Base-by-base conservation (phyloP, 2,797 vertebrate genomes). In the Eulemur albifrons region DNA sequence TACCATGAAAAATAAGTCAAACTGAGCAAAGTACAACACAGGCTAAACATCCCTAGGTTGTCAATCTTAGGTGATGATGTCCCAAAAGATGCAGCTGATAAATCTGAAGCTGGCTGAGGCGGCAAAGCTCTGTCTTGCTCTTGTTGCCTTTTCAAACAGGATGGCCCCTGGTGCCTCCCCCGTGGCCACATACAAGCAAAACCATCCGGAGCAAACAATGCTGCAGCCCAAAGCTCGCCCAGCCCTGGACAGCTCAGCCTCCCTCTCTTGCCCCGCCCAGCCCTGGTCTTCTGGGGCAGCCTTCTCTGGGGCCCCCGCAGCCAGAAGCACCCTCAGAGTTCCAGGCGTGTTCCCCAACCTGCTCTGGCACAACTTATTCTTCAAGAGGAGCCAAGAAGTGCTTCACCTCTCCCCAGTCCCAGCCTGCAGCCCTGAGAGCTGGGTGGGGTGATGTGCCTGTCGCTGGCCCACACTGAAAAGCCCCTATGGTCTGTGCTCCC, bases 1-100 rank as follows among this genome's bases (percentile, higher is more conserved):
- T 72, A 48, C 40, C 25, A 90, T 13, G 27, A 96, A 91, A 93
- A 95, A 59, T n/a, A 95, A 95, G 32, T 45, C 59, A 72, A 77
- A 32, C 23, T 70, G 52, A 92, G 17, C 38, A 43, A 10, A 67
- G 57, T 40, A 52, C 30, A 88, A 43, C 40, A 73, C 23, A 82
- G 20, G 4, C 57, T 67, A 67, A 76, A 75, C 43, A 67, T 50
- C 38, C 50, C 40, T 30, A 63, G 72, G 18, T 15, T 69, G 27
- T 76, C 32, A 11, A 7, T 59, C 76, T 69, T 40, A n/a, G 50
- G 52, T 70, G 43, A 77, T 7, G 43, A 77, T 12, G 67, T 30
- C 10, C 40, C 40, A 27, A 76, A 90, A 85, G 20, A 69, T 35
- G 10, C 0, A 72, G 63, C n/a, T 30, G 73, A 77, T 4, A 48